phyloP scores from a whole-genome alignment of 2,888 invertebrate species.

The Steinernema carpocapsae region DNA sequence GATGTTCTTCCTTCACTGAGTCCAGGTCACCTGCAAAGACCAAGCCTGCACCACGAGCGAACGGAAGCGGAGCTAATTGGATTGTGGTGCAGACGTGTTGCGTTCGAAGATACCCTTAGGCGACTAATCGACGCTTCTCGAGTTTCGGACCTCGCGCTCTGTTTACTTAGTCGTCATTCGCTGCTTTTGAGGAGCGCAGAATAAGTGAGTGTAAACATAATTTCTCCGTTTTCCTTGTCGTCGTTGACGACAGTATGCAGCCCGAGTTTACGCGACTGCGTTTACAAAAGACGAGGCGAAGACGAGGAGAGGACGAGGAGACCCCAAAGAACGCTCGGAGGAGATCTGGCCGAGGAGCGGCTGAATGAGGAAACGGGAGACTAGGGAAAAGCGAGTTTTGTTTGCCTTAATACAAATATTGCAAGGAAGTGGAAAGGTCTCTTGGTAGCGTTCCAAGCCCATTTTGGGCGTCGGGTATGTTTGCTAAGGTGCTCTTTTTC shows the following conservation, averaged over 20 bases:
- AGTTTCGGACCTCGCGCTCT: slow-evolving; percentile 10
- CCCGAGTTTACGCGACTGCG: neutral
- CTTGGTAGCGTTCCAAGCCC: too few relatives aligned
- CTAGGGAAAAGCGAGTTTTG: too few relatives aligned
- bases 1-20: too few relatives aligned
- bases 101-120: slow-evolving; percentile 9
- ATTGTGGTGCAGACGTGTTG: neutral
- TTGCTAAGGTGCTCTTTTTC: too few relatives aligned
- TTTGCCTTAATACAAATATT: too few relatives aligned
- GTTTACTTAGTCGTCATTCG: slow-evolving; percentile 30
- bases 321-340: neutral
- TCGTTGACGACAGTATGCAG: too few relatives aligned
- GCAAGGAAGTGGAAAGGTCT: too few relatives aligned
- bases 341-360: neutral
- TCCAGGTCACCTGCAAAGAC: too few relatives aligned
- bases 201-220: slow-evolving; percentile 31
- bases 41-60: too few relatives aligned
- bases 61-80: neutral
- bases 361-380: too few relatives aligned
- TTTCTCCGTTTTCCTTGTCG: slow-evolving; percentile 12
- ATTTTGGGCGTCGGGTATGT: too few relatives aligned
- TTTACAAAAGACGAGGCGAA: slow-evolving; percentile 11
- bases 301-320: too few relatives aligned
- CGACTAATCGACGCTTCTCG: slow-evolving; percentile 34
- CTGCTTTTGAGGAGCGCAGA: slow-evolving; percentile 20